These are phyloP conservation scores for Isotomurus palustris DNA, from an alignment of 2,888 invertebrate species.

Conservation along the genomic window DNA sequence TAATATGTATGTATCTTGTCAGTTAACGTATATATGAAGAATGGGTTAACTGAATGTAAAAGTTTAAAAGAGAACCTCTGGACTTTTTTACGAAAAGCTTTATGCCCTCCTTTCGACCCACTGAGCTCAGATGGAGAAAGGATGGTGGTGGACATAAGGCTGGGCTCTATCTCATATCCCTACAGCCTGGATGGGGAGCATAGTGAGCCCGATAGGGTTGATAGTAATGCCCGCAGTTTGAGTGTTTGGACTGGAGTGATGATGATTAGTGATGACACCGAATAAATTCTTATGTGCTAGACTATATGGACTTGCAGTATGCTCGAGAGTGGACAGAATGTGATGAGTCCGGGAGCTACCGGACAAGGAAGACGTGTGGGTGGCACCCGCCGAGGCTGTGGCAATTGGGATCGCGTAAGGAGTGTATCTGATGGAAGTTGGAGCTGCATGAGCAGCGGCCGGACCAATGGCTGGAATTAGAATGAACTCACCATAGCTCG, in stretches of 20 bases:
- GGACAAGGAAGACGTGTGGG: conserved; percentile 56
- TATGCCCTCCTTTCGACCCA: neutral
- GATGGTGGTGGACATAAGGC: conserved; percentile 1
- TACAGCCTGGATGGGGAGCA: conserved; percentile 46
- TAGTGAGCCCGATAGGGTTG: conserved; percentile 46
- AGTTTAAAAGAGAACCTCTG: no score
- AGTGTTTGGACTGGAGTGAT: conserved; percentile 18
- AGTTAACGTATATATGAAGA: no score
- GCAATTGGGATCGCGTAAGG: conserved; percentile 48
- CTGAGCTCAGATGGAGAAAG: neutral
- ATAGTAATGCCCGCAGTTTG: conserved; percentile 46
- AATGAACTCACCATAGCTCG: conserved; percentile 93
- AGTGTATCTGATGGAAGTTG: conserved; percentile 47
- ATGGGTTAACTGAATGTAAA: no score
- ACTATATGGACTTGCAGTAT: conserved; percentile 45
- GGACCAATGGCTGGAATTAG: conserved; percentile 53
- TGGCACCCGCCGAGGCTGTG: conserved; percentile 52
- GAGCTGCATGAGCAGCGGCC: conserved; percentile 46
- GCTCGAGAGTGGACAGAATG: conserved; percentile 59
- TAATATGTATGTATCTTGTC: no score
- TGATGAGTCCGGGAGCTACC: conserved; percentile 56
- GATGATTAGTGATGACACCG: conserved; percentile 44
- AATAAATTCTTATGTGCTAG: conserved; percentile 47
- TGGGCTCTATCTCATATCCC: conserved; percentile 40
- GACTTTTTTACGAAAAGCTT: no score